These are phyloP conservation scores for Pungitius pungitius DNA, from an alignment of 2,113 vertebrate genomes.

Conservation along the genomic window DNA sequence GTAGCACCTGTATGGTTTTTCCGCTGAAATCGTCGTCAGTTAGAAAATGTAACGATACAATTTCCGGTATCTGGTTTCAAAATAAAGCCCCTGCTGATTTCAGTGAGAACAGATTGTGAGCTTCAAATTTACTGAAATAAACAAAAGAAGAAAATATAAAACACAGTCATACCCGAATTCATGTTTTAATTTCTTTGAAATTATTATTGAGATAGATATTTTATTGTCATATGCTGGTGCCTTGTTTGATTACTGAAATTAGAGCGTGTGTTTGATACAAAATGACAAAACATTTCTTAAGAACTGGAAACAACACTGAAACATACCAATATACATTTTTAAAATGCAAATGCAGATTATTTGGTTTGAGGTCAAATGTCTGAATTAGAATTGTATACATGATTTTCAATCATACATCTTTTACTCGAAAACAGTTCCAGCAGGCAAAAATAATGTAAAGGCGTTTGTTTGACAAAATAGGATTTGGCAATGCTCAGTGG, in stretches of 20 bases:
- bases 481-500: background rate
- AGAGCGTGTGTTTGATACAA: background rate
- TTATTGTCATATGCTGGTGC: background rate
- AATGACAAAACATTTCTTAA: background rate
- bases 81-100: conserved; percentile 56
- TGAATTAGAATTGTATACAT: background rate
- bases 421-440: too few species aligned
- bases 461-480: background rate
- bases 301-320: background rate
- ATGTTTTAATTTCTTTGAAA: background rate
- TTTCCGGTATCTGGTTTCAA: conserved; percentile 65
- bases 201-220: background rate
- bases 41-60: background rate
- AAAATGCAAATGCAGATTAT: background rate
- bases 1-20: conserved; percentile 67
- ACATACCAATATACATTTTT: background rate
- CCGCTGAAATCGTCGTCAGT: conserved; percentile 21
- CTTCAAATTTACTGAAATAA: background rate
- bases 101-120: background rate
- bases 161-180: background rate
- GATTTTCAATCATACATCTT: too few species aligned
- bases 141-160: background rate
- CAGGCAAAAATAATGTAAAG: conserved; percentile 32
- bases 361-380: background rate
- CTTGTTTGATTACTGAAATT: background rate